phyloP scores from a whole-genome alignment of 2,113 vertebrate genomes.

The Hyla sarda region DNA sequence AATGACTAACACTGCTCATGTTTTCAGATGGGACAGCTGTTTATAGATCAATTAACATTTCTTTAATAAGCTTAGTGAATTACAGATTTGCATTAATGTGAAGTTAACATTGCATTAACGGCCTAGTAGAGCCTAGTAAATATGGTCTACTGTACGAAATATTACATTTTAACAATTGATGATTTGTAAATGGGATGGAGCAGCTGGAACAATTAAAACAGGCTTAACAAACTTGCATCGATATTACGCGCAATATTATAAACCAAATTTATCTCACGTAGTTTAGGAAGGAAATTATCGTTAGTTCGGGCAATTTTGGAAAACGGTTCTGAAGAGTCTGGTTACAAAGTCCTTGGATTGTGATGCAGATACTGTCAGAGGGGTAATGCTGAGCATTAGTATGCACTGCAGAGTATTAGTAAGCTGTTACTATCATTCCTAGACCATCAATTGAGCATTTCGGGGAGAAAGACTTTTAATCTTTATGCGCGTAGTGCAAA shows the following conservation, averaged over 20 bases:
- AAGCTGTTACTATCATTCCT: not conserved
- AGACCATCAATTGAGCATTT: not conserved
- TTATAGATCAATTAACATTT: slow-evolving; percentile 42
- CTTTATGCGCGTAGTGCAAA: too few species aligned
- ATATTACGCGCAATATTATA: slow-evolving; percentile 24
- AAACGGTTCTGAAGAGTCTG: not conserved
- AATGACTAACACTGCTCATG: not conserved
- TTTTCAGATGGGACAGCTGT: slow-evolving; percentile 32
- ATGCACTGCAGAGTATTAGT: not conserved
- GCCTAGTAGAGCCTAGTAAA: slow-evolving; percentile 11
- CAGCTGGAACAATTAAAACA: slow-evolving; percentile 49
- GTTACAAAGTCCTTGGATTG: not conserved
- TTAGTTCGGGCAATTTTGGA: slow-evolving; percentile 21
- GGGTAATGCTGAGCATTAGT: not conserved
- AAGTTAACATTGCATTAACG: slow-evolving; percentile 37
- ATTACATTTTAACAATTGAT: slow-evolving; percentile 38
- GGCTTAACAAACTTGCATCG: slow-evolving; percentile 8
- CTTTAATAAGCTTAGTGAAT: slow-evolving; percentile 40
- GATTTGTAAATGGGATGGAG: slow-evolving; percentile 45
- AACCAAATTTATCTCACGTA: not conserved
- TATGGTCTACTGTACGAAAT: slow-evolving; percentile 16
- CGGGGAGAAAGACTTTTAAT: not conserved
- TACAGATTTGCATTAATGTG: slow-evolving; percentile 50
- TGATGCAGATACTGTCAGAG: not conserved
- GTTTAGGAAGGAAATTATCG: slow-evolving; percentile 22